Base-by-base conservation (phyloP, 2,797 vertebrate genomes). In the Otolemur crassicaudatus region DNA sequence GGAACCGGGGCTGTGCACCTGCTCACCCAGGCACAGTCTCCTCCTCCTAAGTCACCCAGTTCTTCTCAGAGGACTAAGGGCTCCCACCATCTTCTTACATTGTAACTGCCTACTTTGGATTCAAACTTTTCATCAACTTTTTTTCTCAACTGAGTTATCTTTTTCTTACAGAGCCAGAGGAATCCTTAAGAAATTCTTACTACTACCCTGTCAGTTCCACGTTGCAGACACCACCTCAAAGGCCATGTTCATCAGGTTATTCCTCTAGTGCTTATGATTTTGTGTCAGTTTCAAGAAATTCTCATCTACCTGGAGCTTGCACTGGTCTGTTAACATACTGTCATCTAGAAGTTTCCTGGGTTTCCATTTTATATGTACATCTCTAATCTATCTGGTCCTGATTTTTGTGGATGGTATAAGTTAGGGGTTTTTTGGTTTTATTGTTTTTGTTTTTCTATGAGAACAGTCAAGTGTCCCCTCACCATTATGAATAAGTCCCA, bases 361-460 rank as follows among this genome's bases (percentile, higher is more conserved):
- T 25, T 60, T 61, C 25, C 19, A 46, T 46, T 37, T 31, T 27
- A 23, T 0, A 19, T 4, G 49, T 9, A 37, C 27, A 14, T 23
- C 49, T 20, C 76, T 23, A 13, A 10, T 4, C 8, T 25, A 63
- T 17, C 73, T 58, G 27, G n/a, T 14, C 10, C 53, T 43, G 67
- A 53, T 8, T 43, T 43, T 0, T 12, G 23, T n/a, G 9, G 5
- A 40, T 0, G 17, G 56, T 16, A 12, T 0, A 3, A 23, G n/a
- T 13, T 2, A 4, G 8, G 20, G 31, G 4, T 11, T n/a, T 67
- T n/a, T 14, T n/a, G 65, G 31, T n/a, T 67, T 67, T 53, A 53
- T 53, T 53, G 7, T 16, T 19, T 67, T 46, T 43, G 53, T 27
- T 56, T 29, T 40, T 34, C 31, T 17, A 5, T 16, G 37, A 80